A percentile compares a stretch with the other conserved stretches of the same genome.
phyloP scores from a whole-genome alignment of 2,113 vertebrate genomes.

The Microtus oregoni region DNA sequence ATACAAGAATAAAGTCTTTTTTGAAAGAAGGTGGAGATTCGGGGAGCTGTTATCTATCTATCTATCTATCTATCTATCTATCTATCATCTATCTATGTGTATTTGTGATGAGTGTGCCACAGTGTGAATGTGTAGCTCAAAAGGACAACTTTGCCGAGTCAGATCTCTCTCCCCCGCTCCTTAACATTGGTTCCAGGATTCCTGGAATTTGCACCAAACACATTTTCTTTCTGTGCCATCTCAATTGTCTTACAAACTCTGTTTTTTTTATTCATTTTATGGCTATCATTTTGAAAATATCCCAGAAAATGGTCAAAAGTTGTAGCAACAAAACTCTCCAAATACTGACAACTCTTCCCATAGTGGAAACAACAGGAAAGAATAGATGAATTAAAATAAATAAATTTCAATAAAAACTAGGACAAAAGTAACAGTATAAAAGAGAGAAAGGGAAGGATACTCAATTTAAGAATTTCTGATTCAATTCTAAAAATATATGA shows the following conservation, averaged over 20 bases:
- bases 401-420: neutral
- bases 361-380: neutral
- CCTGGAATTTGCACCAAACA: neutral
- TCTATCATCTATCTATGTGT: neutral
- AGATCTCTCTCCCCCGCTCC: neutral
- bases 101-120: neutral
- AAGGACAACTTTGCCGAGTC: neutral
- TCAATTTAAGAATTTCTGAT: slow-evolving; percentile 51
- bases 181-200: neutral
- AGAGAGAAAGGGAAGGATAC: neutral
- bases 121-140: too few species aligned
- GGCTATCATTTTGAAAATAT: neutral
- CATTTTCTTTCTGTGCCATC: neutral
- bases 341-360: neutral
- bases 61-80: neutral
- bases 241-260: neutral
- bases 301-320: neutral
- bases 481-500: slow-evolving; percentile 50
- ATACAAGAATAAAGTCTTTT: neutral
- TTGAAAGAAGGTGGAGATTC: neutral
- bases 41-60: neutral
- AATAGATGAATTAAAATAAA: neutral
- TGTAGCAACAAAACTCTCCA: neutral
- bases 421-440: neutral
- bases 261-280: neutral